Base-by-base conservation (phyloP, 2,797 vertebrate species). In the Bucorvus abyssinicus region DNA sequence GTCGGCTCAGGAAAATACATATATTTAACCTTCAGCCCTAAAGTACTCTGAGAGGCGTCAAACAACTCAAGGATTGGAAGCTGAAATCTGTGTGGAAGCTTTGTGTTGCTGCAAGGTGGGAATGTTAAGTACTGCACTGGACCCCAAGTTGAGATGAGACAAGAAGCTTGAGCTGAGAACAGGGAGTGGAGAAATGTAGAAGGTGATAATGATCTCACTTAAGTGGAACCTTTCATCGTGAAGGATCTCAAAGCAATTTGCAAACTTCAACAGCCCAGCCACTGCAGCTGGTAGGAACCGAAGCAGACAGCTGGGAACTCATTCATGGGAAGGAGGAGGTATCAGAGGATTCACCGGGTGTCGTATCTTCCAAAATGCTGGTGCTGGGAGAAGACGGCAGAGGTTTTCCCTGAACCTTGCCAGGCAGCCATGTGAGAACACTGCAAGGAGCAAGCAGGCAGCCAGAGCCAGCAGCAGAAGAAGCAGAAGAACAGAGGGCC, bases 211-310 rank as follows among this genome's bases (percentile, higher is more conserved):
- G 84, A 96, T 84, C 78, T 93, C 55, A 83, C 87, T 90, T 92
- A 93, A 93, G 84, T 60, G 76, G 64, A 91, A 83, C 63, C 76
- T 97, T 94, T 96, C 89, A 95, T 96, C 95, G 75, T 75, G 71
- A 93, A 96, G 75, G 78, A 95, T 95, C 92, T 94, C 71, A 92
- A 93, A 95, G 90, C 90, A 93, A 95, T 93, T 95, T 94, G 90
- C 74, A 87, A 87, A 97, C 70, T 96, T 92, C 87, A 93, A 71
- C 78, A 94, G 81, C 90, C 88, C 84, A 96, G 95, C 95, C 93
- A 94, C 70, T 90, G 95, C 84, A 95, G 88, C 92, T 95, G 94
- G 88, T 93, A 95, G 78, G 75, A 94, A 89, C 44, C 93, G 92
- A 95, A 93, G 74, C 56, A 95, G 90, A 90, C 90, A 89, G 78